A percentile compares a stretch with the other conserved stretches of the same genome.
Evolutionary conservation across 2,113 vertebrate genomes (phyloP).

Genomic region (Rostratula benghalensis): DNA sequence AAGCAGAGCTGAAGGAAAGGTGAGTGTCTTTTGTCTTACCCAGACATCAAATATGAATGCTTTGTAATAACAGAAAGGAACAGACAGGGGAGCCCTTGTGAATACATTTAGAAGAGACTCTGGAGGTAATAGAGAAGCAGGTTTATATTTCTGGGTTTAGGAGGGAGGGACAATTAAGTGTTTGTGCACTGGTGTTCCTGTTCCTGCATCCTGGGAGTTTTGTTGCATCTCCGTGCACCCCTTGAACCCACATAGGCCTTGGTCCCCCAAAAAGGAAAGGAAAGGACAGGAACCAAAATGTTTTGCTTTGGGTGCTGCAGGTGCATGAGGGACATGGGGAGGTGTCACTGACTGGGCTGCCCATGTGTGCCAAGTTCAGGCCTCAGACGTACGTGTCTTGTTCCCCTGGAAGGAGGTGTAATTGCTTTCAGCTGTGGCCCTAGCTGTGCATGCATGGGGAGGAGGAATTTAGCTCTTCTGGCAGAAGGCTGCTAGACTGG

Average conservation of each 20-base stretch:
- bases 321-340: accelerated
- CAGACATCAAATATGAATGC: neutral
- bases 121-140: neutral
- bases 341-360: neutral
- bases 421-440: neutral
- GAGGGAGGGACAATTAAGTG: neutral
- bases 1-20: neutral
- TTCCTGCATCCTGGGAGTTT: neutral
- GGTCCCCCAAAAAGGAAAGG: neutral
- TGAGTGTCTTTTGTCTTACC: neutral
- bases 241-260: accelerated
- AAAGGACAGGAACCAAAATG: neutral
- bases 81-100: conserved; percentile 52
- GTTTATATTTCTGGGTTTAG: neutral
- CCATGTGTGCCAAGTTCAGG: neutral
- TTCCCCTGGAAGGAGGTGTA: neutral
- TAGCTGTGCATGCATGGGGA: neutral
- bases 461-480: neutral
- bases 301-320: neutral
- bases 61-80: conserved; percentile 46
- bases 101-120: neutral
- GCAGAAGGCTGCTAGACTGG: accelerated
- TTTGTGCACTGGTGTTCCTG: neutral
- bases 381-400: neutral
- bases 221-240: neutral